Evolutionary conservation across 2,797 vertebrate genomes (phyloP).

Genomic region (Leptatherina wallacei): DNA sequence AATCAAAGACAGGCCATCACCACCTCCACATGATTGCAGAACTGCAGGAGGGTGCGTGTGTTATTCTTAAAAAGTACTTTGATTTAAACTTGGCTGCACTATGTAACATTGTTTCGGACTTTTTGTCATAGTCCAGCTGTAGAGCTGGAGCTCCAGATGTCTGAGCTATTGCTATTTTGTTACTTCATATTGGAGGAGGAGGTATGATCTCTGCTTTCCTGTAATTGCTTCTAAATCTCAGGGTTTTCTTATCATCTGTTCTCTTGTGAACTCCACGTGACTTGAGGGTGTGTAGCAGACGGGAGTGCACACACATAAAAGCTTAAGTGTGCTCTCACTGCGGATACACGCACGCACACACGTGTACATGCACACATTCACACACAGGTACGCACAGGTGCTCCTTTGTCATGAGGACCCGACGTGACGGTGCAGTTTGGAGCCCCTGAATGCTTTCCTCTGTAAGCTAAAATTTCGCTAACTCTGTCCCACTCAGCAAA

Average conservation of each 20-base stretch:
- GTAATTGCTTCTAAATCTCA: slow-evolving; percentile 35
- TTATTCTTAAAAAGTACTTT: slow-evolving; percentile 34
- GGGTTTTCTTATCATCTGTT: slow-evolving; percentile 14
- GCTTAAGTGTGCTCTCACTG: slow-evolving; percentile 16
- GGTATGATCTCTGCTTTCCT: slow-evolving; percentile 10
- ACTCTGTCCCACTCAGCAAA: slow-evolving; percentile 29
- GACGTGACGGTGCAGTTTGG: slow-evolving; percentile 70
- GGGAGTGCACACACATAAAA: slow-evolving; percentile 25
- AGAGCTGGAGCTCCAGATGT: slow-evolving; percentile 23
- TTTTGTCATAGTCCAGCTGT: slow-evolving; percentile 3
- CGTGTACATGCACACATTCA: slow-evolving; percentile 27
- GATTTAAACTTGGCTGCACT: slow-evolving; percentile 33
- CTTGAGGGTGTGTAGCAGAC: slow-evolving; percentile 18
- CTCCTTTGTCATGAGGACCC: slow-evolving; percentile 66
- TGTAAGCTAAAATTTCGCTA: slow-evolving; percentile 72
- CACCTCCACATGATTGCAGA: slow-evolving; percentile 24
- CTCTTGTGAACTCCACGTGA: slow-evolving; percentile 45
- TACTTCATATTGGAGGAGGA: slow-evolving; percentile 28
- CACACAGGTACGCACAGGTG: slow-evolving; percentile 49
- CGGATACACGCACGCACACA: slow-evolving; percentile 22
- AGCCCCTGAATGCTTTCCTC: slow-evolving; percentile 68
- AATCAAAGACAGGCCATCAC: slow-evolving; percentile 26
- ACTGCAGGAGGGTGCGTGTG: neutral
- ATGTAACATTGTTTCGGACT: neutral
- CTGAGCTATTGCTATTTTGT: slow-evolving; percentile 19